A percentile compares a stretch with the other conserved stretches of the same genome.
phyloP scores from a whole-genome alignment of 2,113 vertebrate species.

The Osmerus mordax region DNA sequence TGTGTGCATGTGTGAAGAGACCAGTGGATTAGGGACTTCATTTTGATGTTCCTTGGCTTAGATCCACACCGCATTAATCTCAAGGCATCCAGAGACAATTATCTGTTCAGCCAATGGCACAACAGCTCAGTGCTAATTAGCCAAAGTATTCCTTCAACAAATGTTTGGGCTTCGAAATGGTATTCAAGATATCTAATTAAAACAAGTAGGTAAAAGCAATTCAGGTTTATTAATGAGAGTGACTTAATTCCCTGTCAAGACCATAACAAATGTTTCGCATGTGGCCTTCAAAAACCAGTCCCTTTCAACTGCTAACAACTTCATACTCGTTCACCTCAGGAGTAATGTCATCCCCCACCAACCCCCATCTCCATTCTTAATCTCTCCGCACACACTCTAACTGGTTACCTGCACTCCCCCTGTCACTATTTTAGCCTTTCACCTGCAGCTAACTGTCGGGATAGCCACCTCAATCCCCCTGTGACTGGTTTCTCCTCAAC shows the following conservation, averaged over 20 bases:
- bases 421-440: too few species aligned
- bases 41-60: constrained; percentile 16
- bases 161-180: constrained; percentile 11
- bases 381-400: too few species aligned
- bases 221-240: constrained; percentile 17
- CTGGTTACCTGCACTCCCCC: too few species aligned
- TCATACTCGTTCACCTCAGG: constrained; percentile 4
- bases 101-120: constrained; percentile 16
- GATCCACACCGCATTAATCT: constrained; percentile 18
- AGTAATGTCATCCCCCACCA: not conserved
- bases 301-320: not conserved
- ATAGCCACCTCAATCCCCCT: too few species aligned
- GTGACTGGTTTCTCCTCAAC: too few species aligned
- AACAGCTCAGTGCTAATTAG: constrained; percentile 23
- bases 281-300: not conserved
- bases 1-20: too few species aligned
- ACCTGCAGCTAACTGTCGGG: too few species aligned
- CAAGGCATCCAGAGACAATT: constrained; percentile 17
- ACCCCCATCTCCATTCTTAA: not conserved
- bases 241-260: not conserved
- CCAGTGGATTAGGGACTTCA: constrained; percentile 1
- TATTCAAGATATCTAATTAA: constrained; percentile 22
- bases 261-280: not conserved
- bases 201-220: constrained; percentile 6
- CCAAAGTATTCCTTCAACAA: constrained; percentile 15